Conservation (phyloP, 2,113 vertebrate species). For the Beaufortia kweichowensis region DNA sequence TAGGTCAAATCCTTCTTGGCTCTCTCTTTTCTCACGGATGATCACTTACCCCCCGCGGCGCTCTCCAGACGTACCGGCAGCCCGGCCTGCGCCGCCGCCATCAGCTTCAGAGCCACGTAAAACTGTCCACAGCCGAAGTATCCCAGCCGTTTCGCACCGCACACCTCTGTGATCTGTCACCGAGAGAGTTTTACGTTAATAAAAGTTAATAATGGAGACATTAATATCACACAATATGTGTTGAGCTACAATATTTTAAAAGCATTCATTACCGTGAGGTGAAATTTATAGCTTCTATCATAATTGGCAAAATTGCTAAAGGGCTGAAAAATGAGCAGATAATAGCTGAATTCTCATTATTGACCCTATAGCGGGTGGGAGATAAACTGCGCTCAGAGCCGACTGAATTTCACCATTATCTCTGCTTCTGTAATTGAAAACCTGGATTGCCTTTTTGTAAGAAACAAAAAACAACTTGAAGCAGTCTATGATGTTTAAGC, state of each 20-base stretch:
- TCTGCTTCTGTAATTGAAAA: constrained; percentile 26
- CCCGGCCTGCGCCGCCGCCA: constrained; percentile 86
- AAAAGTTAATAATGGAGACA: not conserved
- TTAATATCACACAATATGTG: not conserved
- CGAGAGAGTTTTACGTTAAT: not conserved
- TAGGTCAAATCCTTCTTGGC: constrained; percentile 63
- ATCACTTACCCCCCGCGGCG: constrained; percentile 84
- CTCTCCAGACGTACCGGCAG: constrained; percentile 88
- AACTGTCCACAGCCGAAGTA: constrained; percentile 91
- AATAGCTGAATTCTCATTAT: constrained; percentile 22
- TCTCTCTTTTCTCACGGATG: constrained; percentile 49
- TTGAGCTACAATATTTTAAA: constrained; percentile 1
- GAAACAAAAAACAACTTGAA: too few relatives aligned
- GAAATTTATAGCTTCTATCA: not conserved
- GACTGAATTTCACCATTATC: not conserved
- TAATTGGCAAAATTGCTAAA: constrained; percentile 3
- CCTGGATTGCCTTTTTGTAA: too few relatives aligned
- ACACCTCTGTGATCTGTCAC: constrained; percentile 88
- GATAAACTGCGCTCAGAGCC: constrained; percentile 9
- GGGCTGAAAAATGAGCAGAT: not conserved
- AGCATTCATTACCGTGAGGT: not conserved
- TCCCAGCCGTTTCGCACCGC: constrained; percentile 87
- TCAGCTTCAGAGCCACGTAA: constrained; percentile 90
- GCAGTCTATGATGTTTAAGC: too few relatives aligned
- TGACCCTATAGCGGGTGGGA: not conserved